Evolutionary conservation across 1,140 invertebrate species (phyloP), one percentile per base, ranked within the genome.

Genomic region (Solenopsis invicta): DNA sequence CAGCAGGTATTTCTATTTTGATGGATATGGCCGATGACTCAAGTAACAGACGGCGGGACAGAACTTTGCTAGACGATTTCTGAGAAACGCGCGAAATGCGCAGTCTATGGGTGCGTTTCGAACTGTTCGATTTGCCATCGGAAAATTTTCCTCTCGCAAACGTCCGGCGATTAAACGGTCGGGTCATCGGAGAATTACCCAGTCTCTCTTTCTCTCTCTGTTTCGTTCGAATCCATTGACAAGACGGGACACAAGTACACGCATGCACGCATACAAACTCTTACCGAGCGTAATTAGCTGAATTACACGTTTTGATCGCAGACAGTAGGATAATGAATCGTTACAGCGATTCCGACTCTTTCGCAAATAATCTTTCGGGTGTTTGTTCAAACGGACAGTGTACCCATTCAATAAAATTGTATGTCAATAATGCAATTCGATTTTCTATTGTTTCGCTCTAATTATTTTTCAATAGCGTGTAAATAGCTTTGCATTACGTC

Each of bases 81-180:
- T 9, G 6, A 78, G 62, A 78, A 45, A 50, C 16, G 18, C n/a
- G 29, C 48, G n/a, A 80, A 37, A 69, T 41, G 69, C 34, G 64
- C 5, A 41, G 8, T 41, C 12, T 34, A 3, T 24, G 48, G 50
- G n/a, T 61, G 34, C 12, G 29, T 61, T 75, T 71, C 45, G 9
- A 13, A 80, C 45, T 37, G 29, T 41, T 21, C 10, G 62, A 37
- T 48, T 62, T 9, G 18, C 24, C 85, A 18, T 45, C 16, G 24
- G 85, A 86, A 91, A 91, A 37, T 85, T 90, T 91, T 91, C 90
- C 88, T 85, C 85, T 81, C 69, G 45, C 41, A 88, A 90, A 89
- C 54, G 59, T 74, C 29, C 10, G 78, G 78, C 87, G 87, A 91
- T 89, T 85, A 91, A 91, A 88, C 78, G 77, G 50, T 66, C 85